Base-by-base conservation (phyloP, 1,140 invertebrate species). In the Cepaea nemoralis region DNA sequence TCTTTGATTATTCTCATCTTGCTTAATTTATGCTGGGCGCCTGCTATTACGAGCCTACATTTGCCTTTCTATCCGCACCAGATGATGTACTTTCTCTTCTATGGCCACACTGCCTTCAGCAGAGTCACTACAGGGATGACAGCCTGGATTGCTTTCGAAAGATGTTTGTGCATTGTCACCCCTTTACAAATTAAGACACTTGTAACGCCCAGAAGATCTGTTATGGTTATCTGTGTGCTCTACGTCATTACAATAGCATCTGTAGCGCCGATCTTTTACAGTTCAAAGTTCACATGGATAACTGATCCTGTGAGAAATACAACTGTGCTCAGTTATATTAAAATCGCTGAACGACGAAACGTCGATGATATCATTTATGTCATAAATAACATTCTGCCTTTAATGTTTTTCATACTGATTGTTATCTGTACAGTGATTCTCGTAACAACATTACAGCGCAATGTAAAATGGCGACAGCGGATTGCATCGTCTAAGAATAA, bases 101-200 rank as follows among this genome's bases (percentile, higher is more conserved):
- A n/a, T n/a, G n/a, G n/a, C n/a, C n/a, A n/a, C n/a, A n/a, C n/a
- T n/a, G n/a, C n/a, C n/a, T n/a, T n/a, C n/a, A n/a, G n/a, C n/a
- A n/a, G 75, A 3, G 35, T 77, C 33, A 59, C 75, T 14, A 19
- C 42, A 31, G 8, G 48, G 24, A 37, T 77, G 14, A 77, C 75
- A 5, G 75, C 48, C n/a, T 77, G 35, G 22, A 45, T 77, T 50
- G 35, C 50, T 22, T n/a, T 77, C 8, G 75, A 77, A 35, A 16
- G 75, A 16, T 77, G 75, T 31, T 35, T 77, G 24, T 77, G 75
- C 75, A 77, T 77, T 35, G 75, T 33, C 40, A 16, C 35, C 42
- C 75, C 75, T 19, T 35, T 75, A 12, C 42, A 75, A 31, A 42
- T 75, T 6, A 48, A 70, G 69, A 10, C 33, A n/a, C 33, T 70